Conservation (phyloP, 1,140 invertebrate genomes). For the Pinna nobilis region DNA sequence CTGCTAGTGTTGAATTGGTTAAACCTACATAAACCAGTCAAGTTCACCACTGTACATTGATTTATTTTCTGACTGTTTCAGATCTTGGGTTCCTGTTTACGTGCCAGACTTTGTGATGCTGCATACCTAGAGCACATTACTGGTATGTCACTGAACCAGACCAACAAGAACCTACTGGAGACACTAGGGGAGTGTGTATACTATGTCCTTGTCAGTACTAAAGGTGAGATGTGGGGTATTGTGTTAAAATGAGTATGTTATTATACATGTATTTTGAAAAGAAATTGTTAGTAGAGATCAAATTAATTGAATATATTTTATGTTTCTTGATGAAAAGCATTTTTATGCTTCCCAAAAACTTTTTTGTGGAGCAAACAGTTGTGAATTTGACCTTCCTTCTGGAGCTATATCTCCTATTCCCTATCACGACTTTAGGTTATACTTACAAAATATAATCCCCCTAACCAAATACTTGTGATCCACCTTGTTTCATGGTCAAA, state of each 20-base stretch:
- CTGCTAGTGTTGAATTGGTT: not conserved
- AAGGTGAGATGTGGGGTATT: slow-evolving; percentile 42
- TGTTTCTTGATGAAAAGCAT: not conserved
- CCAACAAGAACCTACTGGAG: slow-evolving; percentile 47
- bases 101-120: slow-evolving; percentile 45
- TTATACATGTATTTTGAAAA: not conserved
- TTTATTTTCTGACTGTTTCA: slow-evolving; percentile 35
- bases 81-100: slow-evolving; percentile 59
- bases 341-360: not conserved
- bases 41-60: not conserved
- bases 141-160: slow-evolving; percentile 44
- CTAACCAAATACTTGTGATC: no score
- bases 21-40: not conserved
- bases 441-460: no score
- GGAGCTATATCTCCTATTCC: no score
- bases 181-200: slow-evolving; percentile 64
- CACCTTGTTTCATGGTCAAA: no score
- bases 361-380: no score
- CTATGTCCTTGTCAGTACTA: slow-evolving; percentile 60
- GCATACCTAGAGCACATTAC: slow-evolving; percentile 45
- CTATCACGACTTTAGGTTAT: no score
- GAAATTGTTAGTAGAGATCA: not conserved
- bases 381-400: no score
- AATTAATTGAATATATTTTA: not conserved
- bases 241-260: not conserved